Base-by-base conservation (phyloP, 2,888 invertebrate genomes). In the Amblyjoppa proteus region DNA sequence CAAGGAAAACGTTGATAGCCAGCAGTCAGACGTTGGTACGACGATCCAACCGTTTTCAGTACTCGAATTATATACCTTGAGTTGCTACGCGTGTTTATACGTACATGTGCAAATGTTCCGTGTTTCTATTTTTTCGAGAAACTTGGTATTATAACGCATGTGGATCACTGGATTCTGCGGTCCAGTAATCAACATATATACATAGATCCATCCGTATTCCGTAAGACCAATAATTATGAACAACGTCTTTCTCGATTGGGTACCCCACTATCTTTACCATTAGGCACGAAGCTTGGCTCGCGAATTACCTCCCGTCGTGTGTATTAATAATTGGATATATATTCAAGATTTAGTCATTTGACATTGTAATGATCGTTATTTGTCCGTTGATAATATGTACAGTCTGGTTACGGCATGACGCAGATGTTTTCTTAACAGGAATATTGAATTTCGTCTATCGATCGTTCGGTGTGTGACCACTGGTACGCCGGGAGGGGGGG, bases 201-300 rank as follows among this genome's bases (percentile, higher is more conserved):
- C 7, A n/a, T 25, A 56, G 9, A 9, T 13, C 9, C 9, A 3
- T 58, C 25, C 25, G 28, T 2, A 13, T 58, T 25, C 4, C 13
- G 58, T 9, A 11, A 49, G 13, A 13, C 4, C 45, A 16, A 49
- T 16, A 49, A 16, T 49, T 49, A 49, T 41, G 41, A 11, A 9
- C 41, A 41, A 41, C 3, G 13, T 49, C 16, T 49, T 4, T 16
- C 4, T 49, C 13, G 91, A 91, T 91, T 90, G 91, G 91, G 90
- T 91, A 89, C 58, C 87, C 90, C 89, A 87, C 91, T 91, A 92
- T 92, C 92, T 92, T 92, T 93, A 92, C 92, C 91, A 93, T 93
- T 93, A 92, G 87, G 87, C 89, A 86, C 88, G 89, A 41, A 20
- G 58, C 25, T 74, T 28, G 7, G 9, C 61, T 25, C 25, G 28